Percentiles rank a stretch among this genome's conserved stretches.
These are phyloP conservation scores for Crotalus viridis DNA, from an alignment of 2,113 vertebrate genomes.

Conservation along the genomic window DNA sequence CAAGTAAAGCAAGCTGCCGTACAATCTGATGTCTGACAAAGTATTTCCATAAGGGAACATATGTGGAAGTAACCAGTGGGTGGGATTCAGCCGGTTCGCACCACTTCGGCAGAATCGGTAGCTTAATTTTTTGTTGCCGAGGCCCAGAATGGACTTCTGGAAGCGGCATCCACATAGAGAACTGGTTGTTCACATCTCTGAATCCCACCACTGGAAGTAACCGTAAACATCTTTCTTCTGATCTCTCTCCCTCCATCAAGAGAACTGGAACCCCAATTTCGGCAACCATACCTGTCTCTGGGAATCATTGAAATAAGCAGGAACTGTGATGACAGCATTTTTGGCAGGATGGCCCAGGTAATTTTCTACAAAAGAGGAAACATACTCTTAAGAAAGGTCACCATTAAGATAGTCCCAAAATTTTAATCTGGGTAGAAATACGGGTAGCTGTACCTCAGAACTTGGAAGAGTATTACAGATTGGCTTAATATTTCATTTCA, in stretches of 20 bases:
- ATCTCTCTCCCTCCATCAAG: not conserved
- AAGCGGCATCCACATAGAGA: too few relatives aligned
- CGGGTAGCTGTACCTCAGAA: not conserved
- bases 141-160: too few relatives aligned
- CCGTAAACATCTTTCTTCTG: not conserved
- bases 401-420: not conserved
- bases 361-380: constrained; percentile 75
- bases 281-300: constrained; percentile 87
- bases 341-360: constrained; percentile 90
- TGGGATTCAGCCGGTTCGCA: too few relatives aligned
- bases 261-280: not conserved
- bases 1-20: not conserved
- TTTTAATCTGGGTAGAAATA: not conserved
- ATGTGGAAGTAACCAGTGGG: not conserved
- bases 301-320: constrained; percentile 98
- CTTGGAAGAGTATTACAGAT: not conserved
- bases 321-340: constrained; percentile 96
- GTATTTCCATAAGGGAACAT: not conserved
- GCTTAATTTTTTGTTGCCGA: too few relatives aligned
- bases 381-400: not conserved
- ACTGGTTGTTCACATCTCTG: too few relatives aligned
- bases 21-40: not conserved
- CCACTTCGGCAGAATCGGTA: too few relatives aligned
- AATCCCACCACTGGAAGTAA: not conserved
- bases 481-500: not conserved